These are phyloP conservation scores for Sebastes kiyomatsui DNA, from an alignment of 2,797 vertebrate genomes.

Conservation along the genomic window DNA sequence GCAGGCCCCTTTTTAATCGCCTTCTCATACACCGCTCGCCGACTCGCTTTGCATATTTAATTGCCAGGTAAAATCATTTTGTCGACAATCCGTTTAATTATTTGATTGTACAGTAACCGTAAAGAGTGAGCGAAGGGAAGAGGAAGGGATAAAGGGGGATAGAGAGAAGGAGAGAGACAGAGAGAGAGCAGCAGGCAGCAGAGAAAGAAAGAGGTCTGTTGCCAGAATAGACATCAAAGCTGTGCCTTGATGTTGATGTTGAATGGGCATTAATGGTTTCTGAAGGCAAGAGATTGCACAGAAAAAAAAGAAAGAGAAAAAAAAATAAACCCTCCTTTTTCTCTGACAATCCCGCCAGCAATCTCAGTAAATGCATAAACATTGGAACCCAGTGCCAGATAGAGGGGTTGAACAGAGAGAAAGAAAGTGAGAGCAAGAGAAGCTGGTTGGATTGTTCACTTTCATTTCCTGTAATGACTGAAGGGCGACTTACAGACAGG, in stretches of 20 bases:
- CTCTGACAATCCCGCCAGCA: constrained; percentile 89
- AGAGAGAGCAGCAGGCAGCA: constrained; percentile 86
- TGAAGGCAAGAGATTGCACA: constrained; percentile 95
- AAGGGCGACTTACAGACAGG: constrained; percentile 27
- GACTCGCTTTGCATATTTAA: constrained; percentile 91
- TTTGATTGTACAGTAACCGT: constrained; percentile 93
- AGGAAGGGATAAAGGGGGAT: constrained; percentile 70
- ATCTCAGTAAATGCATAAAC: constrained; percentile 92
- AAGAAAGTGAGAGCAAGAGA: constrained; percentile 63
- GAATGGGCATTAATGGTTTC: constrained; percentile 96
- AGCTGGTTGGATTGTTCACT: constrained; percentile 56
- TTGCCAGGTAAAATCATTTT: constrained; percentile 93
- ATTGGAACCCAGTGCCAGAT: constrained; percentile 85
- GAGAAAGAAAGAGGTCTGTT: constrained; percentile 88
- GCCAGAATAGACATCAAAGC: constrained; percentile 99
- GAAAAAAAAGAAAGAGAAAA: constrained; percentile 70
- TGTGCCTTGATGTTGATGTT: constrained; percentile 93
- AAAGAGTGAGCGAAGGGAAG: constrained; percentile 73
- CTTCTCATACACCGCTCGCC: constrained; percentile 79
- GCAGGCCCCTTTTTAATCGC: constrained; percentile 83
- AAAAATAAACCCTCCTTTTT: constrained; percentile 89
- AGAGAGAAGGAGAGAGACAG: constrained; percentile 64
- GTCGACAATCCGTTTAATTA: constrained; percentile 92
- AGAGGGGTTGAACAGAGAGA: constrained; percentile 60
- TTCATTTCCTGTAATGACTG: constrained; percentile 65